These are phyloP conservation scores for Mus spretus DNA, from an alignment of 2,797 vertebrate species.

Conservation along the genomic window DNA sequence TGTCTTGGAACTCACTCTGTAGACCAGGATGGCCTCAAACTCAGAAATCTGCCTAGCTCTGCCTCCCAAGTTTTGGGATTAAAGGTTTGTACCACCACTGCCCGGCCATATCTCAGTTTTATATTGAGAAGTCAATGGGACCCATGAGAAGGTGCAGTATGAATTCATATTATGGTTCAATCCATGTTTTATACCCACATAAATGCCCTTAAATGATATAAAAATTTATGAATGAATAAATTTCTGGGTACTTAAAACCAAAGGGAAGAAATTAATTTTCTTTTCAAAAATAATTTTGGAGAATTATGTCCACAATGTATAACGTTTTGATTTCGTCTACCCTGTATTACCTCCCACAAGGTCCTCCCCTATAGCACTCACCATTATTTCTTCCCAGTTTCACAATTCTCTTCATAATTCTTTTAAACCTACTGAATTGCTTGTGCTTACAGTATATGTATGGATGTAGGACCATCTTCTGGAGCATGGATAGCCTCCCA, in stretches of 20 bases:
- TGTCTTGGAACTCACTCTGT: no score
- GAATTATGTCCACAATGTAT: not conserved
- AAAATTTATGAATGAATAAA: slow-evolving; percentile 15
- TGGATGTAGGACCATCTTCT: not conserved
- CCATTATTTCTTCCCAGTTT: not conserved
- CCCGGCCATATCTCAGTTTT: not conserved
- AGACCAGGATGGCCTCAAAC: no score
- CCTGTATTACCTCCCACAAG: not conserved
- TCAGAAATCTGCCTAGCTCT: no score
- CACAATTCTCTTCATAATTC: not conserved
- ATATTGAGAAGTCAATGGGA: not conserved
- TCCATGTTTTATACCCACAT: not conserved
- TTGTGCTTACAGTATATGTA: not conserved
- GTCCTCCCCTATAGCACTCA: not conserved
- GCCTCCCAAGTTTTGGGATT: no score
- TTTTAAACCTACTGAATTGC: not conserved
- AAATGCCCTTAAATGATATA: not conserved
- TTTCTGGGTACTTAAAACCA: slow-evolving; percentile 12
- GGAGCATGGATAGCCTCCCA: not conserved
- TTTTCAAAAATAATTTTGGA: not conserved
- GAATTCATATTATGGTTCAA: not conserved
- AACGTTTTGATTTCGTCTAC: not conserved
- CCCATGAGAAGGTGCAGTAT: not conserved
- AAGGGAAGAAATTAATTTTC: slow-evolving; percentile 36
- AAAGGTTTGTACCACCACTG: no score